phyloP scores from a whole-genome alignment of 2,113 vertebrate species.

The Arenaria interpres region DNA sequence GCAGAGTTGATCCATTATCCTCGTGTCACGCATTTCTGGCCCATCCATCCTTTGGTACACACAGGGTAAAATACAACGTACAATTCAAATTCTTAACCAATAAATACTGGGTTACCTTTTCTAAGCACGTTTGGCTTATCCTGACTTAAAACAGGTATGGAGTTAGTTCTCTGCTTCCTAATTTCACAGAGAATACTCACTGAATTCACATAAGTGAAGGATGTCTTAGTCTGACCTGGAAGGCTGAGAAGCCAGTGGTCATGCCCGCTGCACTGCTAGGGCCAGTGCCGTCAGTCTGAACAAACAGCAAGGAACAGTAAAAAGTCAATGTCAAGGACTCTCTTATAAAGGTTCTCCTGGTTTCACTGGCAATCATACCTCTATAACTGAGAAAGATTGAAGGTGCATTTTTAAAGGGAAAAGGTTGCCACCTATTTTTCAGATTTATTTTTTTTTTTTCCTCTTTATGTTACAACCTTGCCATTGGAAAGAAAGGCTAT shows the following conservation, averaged over 20 bases:
- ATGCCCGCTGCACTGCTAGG: background rate
- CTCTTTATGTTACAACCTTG: background rate
- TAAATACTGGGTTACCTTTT: background rate
- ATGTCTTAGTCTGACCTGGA: background rate
- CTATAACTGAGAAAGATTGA: background rate
- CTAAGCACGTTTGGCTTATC: background rate
- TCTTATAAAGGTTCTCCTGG: background rate
- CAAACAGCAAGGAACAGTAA: background rate
- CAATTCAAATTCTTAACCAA: background rate
- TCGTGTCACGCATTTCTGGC: background rate
- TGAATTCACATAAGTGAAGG: background rate
- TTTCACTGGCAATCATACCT: background rate
- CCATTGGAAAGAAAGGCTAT: background rate
- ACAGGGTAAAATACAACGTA: background rate
- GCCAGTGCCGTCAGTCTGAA: background rate
- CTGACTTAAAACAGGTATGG: background rate
- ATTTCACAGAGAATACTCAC: background rate
- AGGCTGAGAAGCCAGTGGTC: background rate
- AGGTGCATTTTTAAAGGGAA: background rate
- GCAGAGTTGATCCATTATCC: background rate
- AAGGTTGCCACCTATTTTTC: background rate
- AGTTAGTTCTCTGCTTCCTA: background rate
- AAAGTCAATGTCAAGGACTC: background rate
- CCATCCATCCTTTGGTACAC: background rate
- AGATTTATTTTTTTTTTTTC: background rate